Percentiles rank a stretch among this genome's conserved stretches.
These are phyloP conservation scores for Coreoperca whiteheadi DNA, from an alignment of 2,113 vertebrate species.

Conservation along the genomic window DNA sequence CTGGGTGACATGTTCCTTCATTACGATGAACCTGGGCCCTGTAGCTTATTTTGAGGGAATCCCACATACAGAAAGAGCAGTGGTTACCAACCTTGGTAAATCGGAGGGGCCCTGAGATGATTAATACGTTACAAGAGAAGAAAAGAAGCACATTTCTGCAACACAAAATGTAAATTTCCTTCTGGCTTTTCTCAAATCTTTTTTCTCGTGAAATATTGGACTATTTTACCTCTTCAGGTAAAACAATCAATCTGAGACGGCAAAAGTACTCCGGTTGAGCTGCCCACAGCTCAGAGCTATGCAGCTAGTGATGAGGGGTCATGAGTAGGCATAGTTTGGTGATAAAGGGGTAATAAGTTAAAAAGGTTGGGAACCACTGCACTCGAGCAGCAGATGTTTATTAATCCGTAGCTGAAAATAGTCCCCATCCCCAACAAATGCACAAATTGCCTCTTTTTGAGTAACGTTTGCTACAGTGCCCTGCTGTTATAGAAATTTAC, in stretches of 20 bases:
- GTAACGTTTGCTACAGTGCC: background rate
- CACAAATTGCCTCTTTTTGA: background rate
- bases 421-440: background rate
- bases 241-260: background rate
- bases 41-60: background rate
- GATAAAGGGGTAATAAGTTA: background rate
- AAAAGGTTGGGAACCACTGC: background rate
- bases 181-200: background rate
- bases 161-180: background rate
- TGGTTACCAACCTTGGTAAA: background rate
- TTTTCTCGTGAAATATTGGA: background rate
- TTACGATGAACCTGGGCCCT: background rate
- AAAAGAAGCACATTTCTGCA: background rate
- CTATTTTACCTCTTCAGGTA: background rate
- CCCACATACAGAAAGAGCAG: background rate
- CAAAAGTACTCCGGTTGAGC: background rate
- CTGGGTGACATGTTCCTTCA: background rate
- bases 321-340: background rate
- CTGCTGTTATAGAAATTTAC: background rate
- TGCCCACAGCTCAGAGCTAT: background rate
- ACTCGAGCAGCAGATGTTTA: background rate
- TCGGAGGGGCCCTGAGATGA: background rate
- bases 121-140: background rate
- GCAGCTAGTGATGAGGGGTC: background rate
- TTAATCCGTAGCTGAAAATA: background rate